Evolutionary conservation across 1,140 invertebrate species (phyloP).

Genomic region (Yoshiicerus persimilis): DNA sequence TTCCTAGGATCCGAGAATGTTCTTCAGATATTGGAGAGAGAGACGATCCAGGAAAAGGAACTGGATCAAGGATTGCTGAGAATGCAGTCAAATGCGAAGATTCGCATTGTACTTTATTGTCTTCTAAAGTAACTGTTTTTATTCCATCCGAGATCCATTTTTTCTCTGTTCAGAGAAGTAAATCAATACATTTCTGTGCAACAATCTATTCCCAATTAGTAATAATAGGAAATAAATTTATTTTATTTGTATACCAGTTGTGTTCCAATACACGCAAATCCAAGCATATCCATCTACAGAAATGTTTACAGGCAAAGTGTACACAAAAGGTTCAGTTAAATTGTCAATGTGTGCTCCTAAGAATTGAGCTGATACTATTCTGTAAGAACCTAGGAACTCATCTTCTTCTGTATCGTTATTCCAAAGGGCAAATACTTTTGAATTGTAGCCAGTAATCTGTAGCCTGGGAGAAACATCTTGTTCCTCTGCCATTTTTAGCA

Average conservation of each 20-base stretch:
- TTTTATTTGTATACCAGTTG: slow-evolving; percentile 51
- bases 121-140: slow-evolving; percentile 50
- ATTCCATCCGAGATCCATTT: slow-evolving; percentile 58
- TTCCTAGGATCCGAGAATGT: slow-evolving; percentile 54
- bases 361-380: slow-evolving; percentile 48
- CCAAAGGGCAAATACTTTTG: neutral
- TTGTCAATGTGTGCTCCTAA: slow-evolving; percentile 52
- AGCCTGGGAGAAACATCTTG: neutral
- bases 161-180: slow-evolving; percentile 49
- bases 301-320: slow-evolving; percentile 51
- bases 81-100: slow-evolving; percentile 61
- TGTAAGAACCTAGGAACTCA: slow-evolving; percentile 8
- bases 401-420: neutral
- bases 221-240: neutral
- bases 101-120: slow-evolving; percentile 53
- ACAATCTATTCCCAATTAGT: neutral
- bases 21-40: slow-evolving; percentile 28
- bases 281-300: slow-evolving; percentile 49
- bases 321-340: slow-evolving; percentile 54
- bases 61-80: slow-evolving; percentile 58
- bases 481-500: neutral
- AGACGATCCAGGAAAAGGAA: slow-evolving; percentile 28
- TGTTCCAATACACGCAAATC: slow-evolving; percentile 58
- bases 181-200: neutral
- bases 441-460: neutral